Evolutionary conservation across 2,113 vertebrate genomes (phyloP).

Genomic region (Corydoras sp.): DNA sequence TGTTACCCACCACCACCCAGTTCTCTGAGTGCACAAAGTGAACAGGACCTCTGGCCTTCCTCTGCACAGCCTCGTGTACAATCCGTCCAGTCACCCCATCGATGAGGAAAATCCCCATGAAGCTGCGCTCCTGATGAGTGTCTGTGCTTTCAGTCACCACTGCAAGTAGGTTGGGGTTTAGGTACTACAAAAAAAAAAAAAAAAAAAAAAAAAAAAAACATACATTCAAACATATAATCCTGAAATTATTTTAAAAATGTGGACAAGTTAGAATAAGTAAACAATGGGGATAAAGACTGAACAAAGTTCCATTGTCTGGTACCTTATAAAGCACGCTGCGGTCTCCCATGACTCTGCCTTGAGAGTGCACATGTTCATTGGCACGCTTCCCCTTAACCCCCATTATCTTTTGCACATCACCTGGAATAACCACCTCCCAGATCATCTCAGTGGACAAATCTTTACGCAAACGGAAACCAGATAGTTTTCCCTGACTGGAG

Average conservation of each 20-base stretch:
- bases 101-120: slow-evolving; percentile 83
- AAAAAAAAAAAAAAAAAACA: too few species aligned
- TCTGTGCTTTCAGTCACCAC: slow-evolving; percentile 92
- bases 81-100: slow-evolving; percentile 92
- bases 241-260: background rate
- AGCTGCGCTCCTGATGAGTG: slow-evolving; percentile 82
- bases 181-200: slow-evolving; percentile 64
- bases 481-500: slow-evolving; percentile 75
- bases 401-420: slow-evolving; percentile 82
- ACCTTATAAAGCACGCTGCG: slow-evolving; percentile 98
- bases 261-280: too few species aligned
- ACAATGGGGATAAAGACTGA: too few species aligned
- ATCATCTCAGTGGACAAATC: slow-evolving; percentile 85
- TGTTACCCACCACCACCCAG: slow-evolving; percentile 90
- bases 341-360: slow-evolving; percentile 96
- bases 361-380: slow-evolving; percentile 93
- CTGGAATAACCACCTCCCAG: slow-evolving; percentile 84
- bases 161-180: slow-evolving; percentile 92
- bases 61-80: slow-evolving; percentile 89
- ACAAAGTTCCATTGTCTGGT: too few species aligned
- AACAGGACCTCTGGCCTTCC: slow-evolving; percentile 84
- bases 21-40: slow-evolving; percentile 95
- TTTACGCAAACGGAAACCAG: slow-evolving; percentile 84
- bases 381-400: slow-evolving; percentile 84
- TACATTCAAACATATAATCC: background rate